These are phyloP conservation scores for Apamea monoglypha DNA, from an alignment of 2,888 invertebrate genomes.

Conservation along the genomic window DNA sequence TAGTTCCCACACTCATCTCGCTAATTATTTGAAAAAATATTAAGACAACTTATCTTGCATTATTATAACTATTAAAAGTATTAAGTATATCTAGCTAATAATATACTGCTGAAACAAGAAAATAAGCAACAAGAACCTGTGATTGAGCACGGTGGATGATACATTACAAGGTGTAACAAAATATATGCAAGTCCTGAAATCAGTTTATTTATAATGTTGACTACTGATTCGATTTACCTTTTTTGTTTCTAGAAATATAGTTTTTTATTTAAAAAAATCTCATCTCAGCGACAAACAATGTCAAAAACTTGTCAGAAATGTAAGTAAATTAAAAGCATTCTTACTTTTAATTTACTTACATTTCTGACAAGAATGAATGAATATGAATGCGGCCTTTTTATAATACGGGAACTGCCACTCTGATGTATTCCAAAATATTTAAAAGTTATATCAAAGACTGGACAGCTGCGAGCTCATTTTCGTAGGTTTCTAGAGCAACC, in stretches of 20 bases:
- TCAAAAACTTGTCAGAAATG: neutral
- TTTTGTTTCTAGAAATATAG: too few relatives aligned
- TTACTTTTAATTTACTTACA: too few relatives aligned
- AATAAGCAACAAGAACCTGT: neutral
- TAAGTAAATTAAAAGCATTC: neutral
- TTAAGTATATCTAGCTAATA: neutral
- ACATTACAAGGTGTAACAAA: too few relatives aligned
- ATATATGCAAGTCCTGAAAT: too few relatives aligned
- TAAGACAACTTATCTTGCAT: neutral
- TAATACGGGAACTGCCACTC: neutral
- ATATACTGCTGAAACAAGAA: neutral
- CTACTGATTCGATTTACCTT: too few relatives aligned
- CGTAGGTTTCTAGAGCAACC: conserved; percentile 4
- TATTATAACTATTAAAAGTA: neutral
- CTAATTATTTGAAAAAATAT: conserved; percentile 21
- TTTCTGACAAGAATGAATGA: too few relatives aligned
- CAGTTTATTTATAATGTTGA: too few relatives aligned
- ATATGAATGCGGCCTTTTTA: neutral
- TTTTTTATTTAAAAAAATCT: neutral
- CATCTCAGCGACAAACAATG: too few relatives aligned
- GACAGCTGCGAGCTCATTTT: neutral
- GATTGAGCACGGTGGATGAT: neutral
- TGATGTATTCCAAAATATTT: neutral
- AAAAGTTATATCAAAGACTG: neutral
- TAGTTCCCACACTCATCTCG: conserved; percentile 29